A percentile compares a stretch with the other conserved stretches of the same genome.
phyloP scores from a whole-genome alignment of 2,113 vertebrate species.

The Embiotoca jacksoni region DNA sequence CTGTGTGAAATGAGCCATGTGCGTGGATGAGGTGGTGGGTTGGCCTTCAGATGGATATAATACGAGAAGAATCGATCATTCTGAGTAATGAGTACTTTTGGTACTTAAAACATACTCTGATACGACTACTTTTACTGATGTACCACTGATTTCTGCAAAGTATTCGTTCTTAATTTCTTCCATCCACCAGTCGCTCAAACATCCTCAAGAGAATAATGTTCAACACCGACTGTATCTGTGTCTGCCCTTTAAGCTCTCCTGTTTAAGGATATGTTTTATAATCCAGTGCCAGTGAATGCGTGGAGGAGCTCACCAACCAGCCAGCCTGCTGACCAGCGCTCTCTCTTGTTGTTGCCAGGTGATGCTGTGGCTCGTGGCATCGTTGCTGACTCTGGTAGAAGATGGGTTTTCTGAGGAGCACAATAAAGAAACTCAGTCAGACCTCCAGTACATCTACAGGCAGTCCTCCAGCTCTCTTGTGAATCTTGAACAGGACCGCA shows the following conservation, averaged over 20 bases:
- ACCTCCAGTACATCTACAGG: slow-evolving; percentile 31
- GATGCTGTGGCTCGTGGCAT: slow-evolving; percentile 69
- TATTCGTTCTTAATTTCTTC: not conserved
- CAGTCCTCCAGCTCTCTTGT: slow-evolving; percentile 34
- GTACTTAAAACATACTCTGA: not conserved
- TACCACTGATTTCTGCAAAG: not conserved
- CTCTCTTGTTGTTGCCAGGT: slow-evolving; percentile 48
- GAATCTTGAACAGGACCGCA: slow-evolving; percentile 14
- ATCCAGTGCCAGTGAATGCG: too few relatives aligned
- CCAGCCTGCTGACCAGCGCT: not conserved
- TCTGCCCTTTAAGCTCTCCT: not conserved
- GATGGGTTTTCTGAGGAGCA: slow-evolving; percentile 66
- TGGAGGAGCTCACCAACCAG: too few relatives aligned
- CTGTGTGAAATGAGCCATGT: too few relatives aligned
- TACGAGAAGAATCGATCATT: too few relatives aligned
- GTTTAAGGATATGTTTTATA: too few relatives aligned
- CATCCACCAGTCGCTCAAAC: too few relatives aligned
- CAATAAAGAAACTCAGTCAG: slow-evolving; percentile 45
- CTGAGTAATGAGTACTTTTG: too few relatives aligned
- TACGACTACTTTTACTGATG: not conserved
- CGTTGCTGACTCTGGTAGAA: slow-evolving; percentile 66
- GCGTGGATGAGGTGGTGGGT: too few relatives aligned
- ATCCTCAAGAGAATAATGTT: too few relatives aligned
- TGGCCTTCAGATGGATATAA: too few relatives aligned
- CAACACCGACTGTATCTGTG: not conserved